These are phyloP conservation scores for Acyrthosiphon pisum DNA, from an alignment of 1,140 invertebrate species.

Conservation along the genomic window DNA sequence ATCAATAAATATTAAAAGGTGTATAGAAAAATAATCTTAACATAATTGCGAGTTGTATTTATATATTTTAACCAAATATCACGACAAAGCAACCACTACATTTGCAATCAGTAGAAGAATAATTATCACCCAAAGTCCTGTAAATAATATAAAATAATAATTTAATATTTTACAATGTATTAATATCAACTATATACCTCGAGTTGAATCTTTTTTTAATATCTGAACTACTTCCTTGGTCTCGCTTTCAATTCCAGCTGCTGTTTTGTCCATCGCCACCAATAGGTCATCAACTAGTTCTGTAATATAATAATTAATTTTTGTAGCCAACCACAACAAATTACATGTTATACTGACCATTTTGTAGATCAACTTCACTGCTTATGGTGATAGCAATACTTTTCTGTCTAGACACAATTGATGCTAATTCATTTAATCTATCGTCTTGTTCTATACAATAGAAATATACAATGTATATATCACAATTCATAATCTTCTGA, in stretches of 20 bases:
- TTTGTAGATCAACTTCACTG: constrained; percentile 80
- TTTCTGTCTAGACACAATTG: constrained; percentile 80
- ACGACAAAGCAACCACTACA: constrained; percentile 59
- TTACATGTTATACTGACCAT: constrained; percentile 67
- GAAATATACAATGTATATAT: neutral
- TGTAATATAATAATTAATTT: constrained; percentile 64
- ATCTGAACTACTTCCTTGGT: constrained; percentile 64
- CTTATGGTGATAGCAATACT: constrained; percentile 77
- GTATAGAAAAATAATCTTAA: neutral
- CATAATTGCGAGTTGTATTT: constrained; percentile 1
- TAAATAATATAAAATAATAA: constrained; percentile 58
- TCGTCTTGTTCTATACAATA: constrained; percentile 73
- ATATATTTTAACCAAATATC: constrained; percentile 16
- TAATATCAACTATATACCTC: neutral
- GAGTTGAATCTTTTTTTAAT: constrained; percentile 53
- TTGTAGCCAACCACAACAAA: neutral
- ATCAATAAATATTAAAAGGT: neutral
- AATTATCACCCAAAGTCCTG: constrained; percentile 72
- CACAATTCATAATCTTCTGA: neutral
- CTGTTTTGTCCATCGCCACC: constrained; percentile 75
- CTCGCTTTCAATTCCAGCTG: constrained; percentile 71
- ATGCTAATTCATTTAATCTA: constrained; percentile 77
- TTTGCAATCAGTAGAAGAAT: constrained; percentile 71
- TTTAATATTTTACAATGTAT: constrained; percentile 58
- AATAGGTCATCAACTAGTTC: constrained; percentile 82